phyloP scores from a whole-genome alignment of 2,797 vertebrate genomes.

The Carduelis carduelis region DNA sequence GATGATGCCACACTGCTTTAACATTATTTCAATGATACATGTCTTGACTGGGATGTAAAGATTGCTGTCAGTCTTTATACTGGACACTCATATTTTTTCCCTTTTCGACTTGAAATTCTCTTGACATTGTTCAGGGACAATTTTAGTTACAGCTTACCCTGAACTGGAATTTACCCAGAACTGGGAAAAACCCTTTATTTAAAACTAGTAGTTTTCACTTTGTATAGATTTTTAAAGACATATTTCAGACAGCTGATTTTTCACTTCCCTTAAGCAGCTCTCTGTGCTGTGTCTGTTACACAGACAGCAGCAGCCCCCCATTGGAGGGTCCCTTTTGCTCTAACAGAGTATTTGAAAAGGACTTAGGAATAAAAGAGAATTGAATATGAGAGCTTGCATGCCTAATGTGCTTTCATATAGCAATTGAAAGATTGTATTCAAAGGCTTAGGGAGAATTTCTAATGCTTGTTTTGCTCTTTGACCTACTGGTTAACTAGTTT shows the following conservation, averaged over 20 bases:
- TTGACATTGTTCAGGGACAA: background rate
- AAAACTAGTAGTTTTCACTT: background rate
- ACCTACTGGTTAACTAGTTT: background rate
- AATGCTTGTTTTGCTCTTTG: background rate
- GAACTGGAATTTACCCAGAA: background rate
- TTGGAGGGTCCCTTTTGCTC: background rate
- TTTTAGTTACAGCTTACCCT: background rate
- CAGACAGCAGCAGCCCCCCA: background rate
- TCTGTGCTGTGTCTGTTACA: background rate
- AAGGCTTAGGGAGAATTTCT: background rate
- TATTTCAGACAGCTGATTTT: background rate
- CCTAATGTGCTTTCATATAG: background rate
- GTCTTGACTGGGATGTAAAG: background rate
- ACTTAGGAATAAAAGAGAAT: background rate
- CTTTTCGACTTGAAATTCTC: background rate
- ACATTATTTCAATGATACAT: accelerated
- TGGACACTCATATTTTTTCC: background rate
- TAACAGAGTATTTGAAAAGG: background rate
- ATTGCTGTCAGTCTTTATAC: background rate
- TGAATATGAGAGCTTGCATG: background rate
- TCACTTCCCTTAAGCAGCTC: background rate
- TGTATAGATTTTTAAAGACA: background rate
- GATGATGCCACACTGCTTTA: background rate
- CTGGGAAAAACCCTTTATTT: background rate
- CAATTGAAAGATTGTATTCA: background rate